Base-by-base conservation (phyloP, 1,140 invertebrate species). In the Alviniconcha marisindica region DNA sequence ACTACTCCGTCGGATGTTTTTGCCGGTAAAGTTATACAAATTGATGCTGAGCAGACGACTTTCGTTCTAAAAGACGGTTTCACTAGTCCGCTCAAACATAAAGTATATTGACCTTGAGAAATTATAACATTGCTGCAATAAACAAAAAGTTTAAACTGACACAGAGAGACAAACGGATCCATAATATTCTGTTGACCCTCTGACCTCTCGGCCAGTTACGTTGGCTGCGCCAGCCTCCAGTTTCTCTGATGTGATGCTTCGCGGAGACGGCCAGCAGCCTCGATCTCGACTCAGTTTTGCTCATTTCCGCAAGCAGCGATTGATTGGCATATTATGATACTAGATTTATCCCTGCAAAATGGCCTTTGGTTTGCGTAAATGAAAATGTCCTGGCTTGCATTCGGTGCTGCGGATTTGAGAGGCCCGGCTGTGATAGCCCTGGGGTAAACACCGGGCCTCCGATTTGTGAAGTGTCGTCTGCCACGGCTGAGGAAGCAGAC, bases 261-360 rank as follows among this genome's bases (percentile, higher is more conserved):
- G 84, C 86, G 86, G 86, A 87, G 81, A 78, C 66, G 56, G 77
- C 84, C 69, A 82, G 71, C 69, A 83, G 86, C 84, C 86, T 87
- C 86, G 86, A 71, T 87, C 71, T 86, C 81, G 85, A 56, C 77
- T 71, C 60, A 73, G 63, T 80, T 82, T 54, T 84, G 81, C 85
- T 87, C 87, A 85, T 87, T 87, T 87, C 87, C 87, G 87, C 83
- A 80, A 83, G 76, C 80, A 82, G 85, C 76, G 74, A 84, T 85
- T 85, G 85, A 86, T 87, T 86, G 85, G 83, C 86, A 87, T 87
- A 87, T 86, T 86, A 86, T 86, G 86, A 84, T 86, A 84, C 76
- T 84, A 83, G 80, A 80, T 83, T 85, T 84, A 83, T 83, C 82
- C 81, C 56, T 73, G 86, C 77, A 87, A 85, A 84, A 87, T 87